phyloP scores from a whole-genome alignment of 2,113 vertebrate species.

The Galeopterus variegatus region DNA sequence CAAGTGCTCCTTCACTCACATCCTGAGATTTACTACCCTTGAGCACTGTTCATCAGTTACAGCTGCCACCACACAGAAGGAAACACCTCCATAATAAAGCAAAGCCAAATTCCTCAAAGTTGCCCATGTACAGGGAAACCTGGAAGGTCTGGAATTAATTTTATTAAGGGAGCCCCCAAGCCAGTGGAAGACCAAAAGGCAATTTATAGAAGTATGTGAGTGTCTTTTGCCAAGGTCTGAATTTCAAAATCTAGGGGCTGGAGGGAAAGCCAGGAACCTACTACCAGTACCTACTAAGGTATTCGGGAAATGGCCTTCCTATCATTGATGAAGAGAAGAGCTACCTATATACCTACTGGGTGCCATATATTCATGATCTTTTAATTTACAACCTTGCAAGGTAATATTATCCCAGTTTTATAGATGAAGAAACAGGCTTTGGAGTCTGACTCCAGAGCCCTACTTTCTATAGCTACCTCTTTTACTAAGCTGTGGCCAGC shows the following conservation, averaged over 20 bases:
- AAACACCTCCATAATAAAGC: neutral
- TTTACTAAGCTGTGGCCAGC: neutral
- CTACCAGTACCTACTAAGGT: neutral
- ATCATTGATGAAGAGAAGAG: neutral
- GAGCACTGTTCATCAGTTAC: neutral
- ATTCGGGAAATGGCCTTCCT: neutral
- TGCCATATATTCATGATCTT: neutral
- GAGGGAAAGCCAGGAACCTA: neutral
- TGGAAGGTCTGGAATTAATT: slow-evolving; percentile 44
- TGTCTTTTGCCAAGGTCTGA: slow-evolving; percentile 36
- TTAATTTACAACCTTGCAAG: neutral
- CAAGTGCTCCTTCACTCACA: neutral
- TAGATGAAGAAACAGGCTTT: slow-evolving; percentile 28
- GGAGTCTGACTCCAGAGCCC: neutral
- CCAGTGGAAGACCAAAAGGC: neutral
- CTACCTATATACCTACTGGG: neutral
- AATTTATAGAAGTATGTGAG: neutral
- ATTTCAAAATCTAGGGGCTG: slow-evolving; percentile 41
- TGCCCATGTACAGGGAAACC: neutral
- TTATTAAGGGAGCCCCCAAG: slow-evolving; percentile 22
- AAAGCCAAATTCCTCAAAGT: slow-evolving; percentile 30
- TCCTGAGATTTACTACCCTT: neutral
- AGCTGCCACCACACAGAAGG: neutral
- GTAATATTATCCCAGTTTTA: neutral
- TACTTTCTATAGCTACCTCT: slow-evolving; percentile 11